Conservation (phyloP, 2,113 vertebrate species). For the Psettodes erumei region DNA sequence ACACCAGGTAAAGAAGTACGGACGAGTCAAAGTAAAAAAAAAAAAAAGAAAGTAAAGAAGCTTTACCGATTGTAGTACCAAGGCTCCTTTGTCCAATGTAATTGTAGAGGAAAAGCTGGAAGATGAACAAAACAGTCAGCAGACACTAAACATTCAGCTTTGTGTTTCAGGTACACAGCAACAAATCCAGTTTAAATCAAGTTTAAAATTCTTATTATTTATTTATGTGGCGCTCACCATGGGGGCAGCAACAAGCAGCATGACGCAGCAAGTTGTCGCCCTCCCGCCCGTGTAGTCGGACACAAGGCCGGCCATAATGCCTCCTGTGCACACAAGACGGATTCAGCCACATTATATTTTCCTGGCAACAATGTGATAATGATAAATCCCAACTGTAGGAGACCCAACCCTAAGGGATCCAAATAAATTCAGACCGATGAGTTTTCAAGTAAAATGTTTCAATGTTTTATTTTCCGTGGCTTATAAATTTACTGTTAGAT, state of each 20-base stretch:
- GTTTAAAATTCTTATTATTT: too few relatives aligned
- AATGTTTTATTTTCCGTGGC: neutral
- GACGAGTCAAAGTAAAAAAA: neutral
- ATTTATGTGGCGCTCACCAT: slow-evolving; percentile 83
- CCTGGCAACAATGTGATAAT: too few relatives aligned
- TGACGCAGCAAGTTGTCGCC: slow-evolving; percentile 92
- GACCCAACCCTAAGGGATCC: neutral
- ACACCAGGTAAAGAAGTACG: neutral
- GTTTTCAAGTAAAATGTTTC: too few relatives aligned
- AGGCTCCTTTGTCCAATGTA: slow-evolving; percentile 88
- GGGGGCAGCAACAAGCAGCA: slow-evolving; percentile 91
- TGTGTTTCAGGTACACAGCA: too few relatives aligned
- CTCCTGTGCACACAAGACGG: slow-evolving; percentile 81
- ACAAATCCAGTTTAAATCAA: too few relatives aligned
- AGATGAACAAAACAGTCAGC: slow-evolving; percentile 3
- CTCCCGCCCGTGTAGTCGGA: slow-evolving; percentile 91
- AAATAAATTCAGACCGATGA: neutral
- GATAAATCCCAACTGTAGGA: neutral
- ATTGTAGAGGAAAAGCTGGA: slow-evolving; percentile 94
- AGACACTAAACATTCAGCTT: neutral
- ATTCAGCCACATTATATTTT: neutral
- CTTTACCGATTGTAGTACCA: slow-evolving; percentile 86
- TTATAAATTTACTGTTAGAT: too few relatives aligned
- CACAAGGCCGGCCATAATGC: slow-evolving; percentile 90
- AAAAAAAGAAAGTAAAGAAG: neutral